Base-by-base conservation (phyloP, 2,797 vertebrate species). In the Schizothorax lantsangensis region DNA sequence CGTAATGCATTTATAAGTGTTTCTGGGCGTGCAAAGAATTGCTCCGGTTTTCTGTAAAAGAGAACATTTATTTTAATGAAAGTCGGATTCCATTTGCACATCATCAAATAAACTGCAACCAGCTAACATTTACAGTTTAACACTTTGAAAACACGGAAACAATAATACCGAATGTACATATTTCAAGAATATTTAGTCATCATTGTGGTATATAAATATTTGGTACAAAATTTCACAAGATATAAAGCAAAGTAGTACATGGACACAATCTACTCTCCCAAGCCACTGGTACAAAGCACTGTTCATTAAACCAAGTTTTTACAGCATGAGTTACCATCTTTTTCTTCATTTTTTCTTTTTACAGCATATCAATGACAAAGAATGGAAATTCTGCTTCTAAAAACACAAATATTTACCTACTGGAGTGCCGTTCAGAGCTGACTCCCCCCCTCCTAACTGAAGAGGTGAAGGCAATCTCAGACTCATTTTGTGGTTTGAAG, bases 141-240 rank as follows among this genome's bases (percentile, higher is more conserved):
- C 93, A 94, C 87, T 88, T 92, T 87, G 89, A 91, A 92, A 91
- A 90, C 74, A 94, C 93, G 0, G 45, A 69, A 81, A 92, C 89
- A 89, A 91, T 91, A 91, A 94, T 90, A 87, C 86, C 73, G 89
- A 90, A 92, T 47, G 78, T 68, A 82, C 88, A 85, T 81, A 81
- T 11, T 91, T 87, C 85, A 86, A 88, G 86, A 90, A 91, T 91
- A 90, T 90, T 87, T 85, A 89, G 82, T 92, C 83, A 86, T 81
- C 84, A 94, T 95, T 91, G 91, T 95, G 95, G 95, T 94, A 96
- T 97, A 96, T 96, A 97, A 97, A 97, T 96, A 97, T 96, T 96
- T 95, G 94, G 96, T 97, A 97, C 96, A 97, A 97, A 97, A 97
- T 89, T 93, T 95, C 94, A 96, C 95, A 96, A 95, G 95, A 93